Conservation (phyloP, 2,888 invertebrate genomes). For the Esperia sulphurella region DNA sequence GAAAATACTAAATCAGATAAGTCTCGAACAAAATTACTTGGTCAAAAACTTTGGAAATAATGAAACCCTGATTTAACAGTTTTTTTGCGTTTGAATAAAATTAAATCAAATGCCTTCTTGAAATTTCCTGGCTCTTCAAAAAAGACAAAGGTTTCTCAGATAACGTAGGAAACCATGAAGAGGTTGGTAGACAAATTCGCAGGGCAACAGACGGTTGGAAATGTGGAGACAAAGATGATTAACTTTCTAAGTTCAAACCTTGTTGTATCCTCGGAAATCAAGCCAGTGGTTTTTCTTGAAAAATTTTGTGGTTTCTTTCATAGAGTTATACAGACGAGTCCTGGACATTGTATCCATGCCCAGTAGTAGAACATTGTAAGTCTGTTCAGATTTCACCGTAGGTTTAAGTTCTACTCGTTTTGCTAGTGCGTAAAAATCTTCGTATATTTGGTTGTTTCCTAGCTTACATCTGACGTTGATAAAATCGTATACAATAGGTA, state of each 20-base stretch:
- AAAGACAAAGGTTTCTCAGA: no score
- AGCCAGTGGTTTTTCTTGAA: neutral
- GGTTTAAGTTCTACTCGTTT: neutral
- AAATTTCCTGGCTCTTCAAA: no score
- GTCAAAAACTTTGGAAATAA: no score
- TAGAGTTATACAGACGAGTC: neutral
- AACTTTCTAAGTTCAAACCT: neutral
- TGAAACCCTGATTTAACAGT: no score
- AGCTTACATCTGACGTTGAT: neutral
- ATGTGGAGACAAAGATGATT: no score
- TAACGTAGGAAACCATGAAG: no score
- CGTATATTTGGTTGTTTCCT: neutral
- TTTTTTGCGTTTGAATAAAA: no score
- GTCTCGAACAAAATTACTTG: no score
- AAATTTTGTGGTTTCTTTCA: neutral
- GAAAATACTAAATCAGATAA: neutral
- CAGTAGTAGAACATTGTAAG: neutral
- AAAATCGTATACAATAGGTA: neutral
- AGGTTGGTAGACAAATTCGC: no score
- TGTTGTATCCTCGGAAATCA: constrained; percentile 3
- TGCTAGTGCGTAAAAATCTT: neutral
- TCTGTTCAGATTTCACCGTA: no score
- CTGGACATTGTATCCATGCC: constrained; percentile 2
- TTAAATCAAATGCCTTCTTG: no score
- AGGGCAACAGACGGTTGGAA: no score